Evolutionary conservation across 53 echinoderm and acorn worm species (phyloP).

Genomic region (Patiria pectinifera): DNA sequence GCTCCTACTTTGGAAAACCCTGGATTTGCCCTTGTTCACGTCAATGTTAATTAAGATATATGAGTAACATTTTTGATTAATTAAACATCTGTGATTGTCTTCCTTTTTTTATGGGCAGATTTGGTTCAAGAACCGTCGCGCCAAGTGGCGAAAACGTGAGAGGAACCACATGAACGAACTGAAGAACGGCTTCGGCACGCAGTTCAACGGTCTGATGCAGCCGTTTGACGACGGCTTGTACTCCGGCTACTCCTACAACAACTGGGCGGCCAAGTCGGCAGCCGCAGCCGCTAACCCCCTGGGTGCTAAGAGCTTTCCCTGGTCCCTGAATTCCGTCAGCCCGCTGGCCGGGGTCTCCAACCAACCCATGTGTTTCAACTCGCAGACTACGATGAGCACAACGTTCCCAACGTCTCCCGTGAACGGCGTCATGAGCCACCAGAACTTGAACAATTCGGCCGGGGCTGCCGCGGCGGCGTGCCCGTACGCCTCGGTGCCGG

Average conservation of each 20-base stretch:
- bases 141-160: constrained; percentile 94
- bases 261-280: constrained; percentile 85
- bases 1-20: too few species aligned
- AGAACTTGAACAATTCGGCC: constrained; percentile 83
- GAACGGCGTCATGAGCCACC: constrained; percentile 83
- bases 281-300: constrained; percentile 65
- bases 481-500: constrained; percentile 81
- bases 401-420: constrained; percentile 73
- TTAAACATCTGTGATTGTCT: neutral
- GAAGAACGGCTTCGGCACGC: constrained; percentile 91
- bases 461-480: constrained; percentile 77
- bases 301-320: constrained; percentile 92
- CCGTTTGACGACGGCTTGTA: constrained; percentile 92
- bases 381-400: constrained; percentile 74
- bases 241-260: constrained; percentile 95
- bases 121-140: constrained; percentile 96
- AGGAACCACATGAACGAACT: constrained; percentile 91
- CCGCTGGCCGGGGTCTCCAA: constrained; percentile 73
- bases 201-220: constrained; percentile 90
- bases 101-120: constrained; percentile 54
- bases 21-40: neutral
- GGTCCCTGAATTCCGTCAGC: constrained; percentile 86
- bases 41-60: neutral
- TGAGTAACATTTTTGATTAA: neutral
- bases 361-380: constrained; percentile 90